phyloP scores from a whole-genome alignment of 2,113 vertebrate genomes.

The Mirounga angustirostris region DNA sequence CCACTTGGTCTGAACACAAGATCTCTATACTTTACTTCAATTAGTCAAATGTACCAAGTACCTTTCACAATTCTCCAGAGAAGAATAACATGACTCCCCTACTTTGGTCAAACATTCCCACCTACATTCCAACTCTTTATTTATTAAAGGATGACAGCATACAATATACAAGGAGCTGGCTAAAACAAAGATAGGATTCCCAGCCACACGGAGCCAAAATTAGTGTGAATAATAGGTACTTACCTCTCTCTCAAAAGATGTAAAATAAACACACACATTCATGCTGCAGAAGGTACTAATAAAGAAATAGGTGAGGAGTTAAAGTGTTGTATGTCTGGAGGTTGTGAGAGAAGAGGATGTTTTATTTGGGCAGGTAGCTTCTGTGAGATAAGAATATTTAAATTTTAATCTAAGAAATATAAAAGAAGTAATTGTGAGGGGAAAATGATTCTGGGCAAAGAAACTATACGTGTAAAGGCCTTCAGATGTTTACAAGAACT shows the following conservation, averaged over 20 bases:
- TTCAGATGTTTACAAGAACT: background rate
- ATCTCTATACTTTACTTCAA: background rate
- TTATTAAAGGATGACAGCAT: background rate
- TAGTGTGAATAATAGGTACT: background rate
- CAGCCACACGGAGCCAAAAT: background rate
- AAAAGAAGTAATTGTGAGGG: background rate
- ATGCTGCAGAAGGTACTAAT: background rate
- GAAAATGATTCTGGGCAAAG: background rate
- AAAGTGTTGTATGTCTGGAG: background rate
- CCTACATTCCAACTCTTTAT: background rate
- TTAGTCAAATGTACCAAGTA: background rate
- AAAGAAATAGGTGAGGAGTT: background rate
- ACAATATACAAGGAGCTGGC: background rate
- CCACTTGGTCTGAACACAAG: background rate
- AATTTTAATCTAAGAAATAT: background rate
- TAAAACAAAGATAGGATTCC: background rate
- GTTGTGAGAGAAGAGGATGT: background rate
- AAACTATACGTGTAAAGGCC: background rate
- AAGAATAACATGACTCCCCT: background rate
- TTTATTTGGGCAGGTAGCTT: background rate
- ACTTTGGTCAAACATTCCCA: background rate
- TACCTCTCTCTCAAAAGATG: fast-evolving
- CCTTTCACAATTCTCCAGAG: background rate
- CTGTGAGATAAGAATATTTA: background rate
- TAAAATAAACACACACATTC: background rate